These are phyloP conservation scores for Zygaena filipendulae DNA, from an alignment of 2,888 invertebrate genomes.

Conservation along the genomic window DNA sequence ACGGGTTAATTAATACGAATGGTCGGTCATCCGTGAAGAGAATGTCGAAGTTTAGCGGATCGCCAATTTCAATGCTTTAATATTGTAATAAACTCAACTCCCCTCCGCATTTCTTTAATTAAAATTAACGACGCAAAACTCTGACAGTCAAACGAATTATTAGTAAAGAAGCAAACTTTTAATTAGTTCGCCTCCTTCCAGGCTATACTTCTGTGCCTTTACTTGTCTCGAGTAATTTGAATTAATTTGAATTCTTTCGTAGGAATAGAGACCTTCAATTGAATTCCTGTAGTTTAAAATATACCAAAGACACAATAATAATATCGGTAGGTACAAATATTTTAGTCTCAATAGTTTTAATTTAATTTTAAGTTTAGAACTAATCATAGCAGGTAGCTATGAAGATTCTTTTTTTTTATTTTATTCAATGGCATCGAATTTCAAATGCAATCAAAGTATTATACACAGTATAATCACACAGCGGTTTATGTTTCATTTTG, in stretches of 20 bases:
- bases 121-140: constrained; percentile 69
- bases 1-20: constrained; percentile 66
- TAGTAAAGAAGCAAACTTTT: constrained; percentile 66
- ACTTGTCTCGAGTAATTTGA: constrained; percentile 50
- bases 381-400: too few species aligned
- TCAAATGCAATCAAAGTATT: too few species aligned
- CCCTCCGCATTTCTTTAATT: constrained; percentile 67
- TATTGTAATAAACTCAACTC: constrained; percentile 62
- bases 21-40: constrained; percentile 54
- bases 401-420: too few species aligned
- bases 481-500: too few species aligned
- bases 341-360: too few species aligned
- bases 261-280: constrained; percentile 23
- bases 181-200: constrained; percentile 61
- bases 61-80: constrained; percentile 67
- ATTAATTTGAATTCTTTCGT: constrained; percentile 54
- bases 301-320: constrained; percentile 13
- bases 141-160: constrained; percentile 69
- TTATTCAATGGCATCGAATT: too few species aligned
- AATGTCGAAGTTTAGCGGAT: constrained; percentile 65
- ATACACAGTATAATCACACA: too few species aligned
- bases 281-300: constrained; percentile 17
- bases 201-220: constrained; percentile 62
- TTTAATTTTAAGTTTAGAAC: too few species aligned
- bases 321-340: too few species aligned